phyloP scores from a whole-genome alignment of 2,888 invertebrate genomes.

The Euzophera pinguis region DNA sequence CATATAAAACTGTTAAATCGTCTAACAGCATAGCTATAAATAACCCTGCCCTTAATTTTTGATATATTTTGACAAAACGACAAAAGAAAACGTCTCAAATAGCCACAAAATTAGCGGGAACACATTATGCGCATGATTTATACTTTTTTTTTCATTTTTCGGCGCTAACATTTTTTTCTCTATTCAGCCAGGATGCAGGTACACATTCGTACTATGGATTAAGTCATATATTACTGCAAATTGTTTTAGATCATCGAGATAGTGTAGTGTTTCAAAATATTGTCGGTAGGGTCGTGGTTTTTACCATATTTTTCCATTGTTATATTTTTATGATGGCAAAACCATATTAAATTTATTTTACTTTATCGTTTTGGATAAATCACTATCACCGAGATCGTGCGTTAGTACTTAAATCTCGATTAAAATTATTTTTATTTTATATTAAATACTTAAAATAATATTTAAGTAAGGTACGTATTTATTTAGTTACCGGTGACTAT shows the following conservation, averaged over 20 bases:
- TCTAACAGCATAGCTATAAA: slow-evolving; percentile 7
- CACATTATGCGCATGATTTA: slow-evolving; percentile 45
- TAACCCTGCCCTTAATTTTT: background rate
- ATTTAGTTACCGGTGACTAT: too few species aligned
- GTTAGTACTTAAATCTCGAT: too few species aligned
- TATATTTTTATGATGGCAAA: slow-evolving; percentile 3
- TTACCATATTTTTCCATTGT: background rate
- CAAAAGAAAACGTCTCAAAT: slow-evolving; percentile 46
- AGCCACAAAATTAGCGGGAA: slow-evolving; percentile 41
- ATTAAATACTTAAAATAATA: too few species aligned
- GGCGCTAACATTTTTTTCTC: slow-evolving; percentile 33
- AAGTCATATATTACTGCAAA: slow-evolving; percentile 75
- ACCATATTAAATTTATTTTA: background rate
- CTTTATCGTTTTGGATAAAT: too few species aligned
- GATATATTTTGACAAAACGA: slow-evolving; percentile 10
- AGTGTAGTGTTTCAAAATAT: slow-evolving; percentile 36
- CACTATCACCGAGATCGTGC: too few species aligned
- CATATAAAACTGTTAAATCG: background rate
- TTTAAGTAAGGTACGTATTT: too few species aligned
- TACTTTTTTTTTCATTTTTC: slow-evolving; percentile 29
- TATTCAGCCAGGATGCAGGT: slow-evolving; percentile 16
- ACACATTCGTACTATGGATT: slow-evolving; percentile 34
- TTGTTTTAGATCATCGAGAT: slow-evolving; percentile 60
- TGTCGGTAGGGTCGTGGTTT: background rate
- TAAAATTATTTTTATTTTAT: too few species aligned